Evolutionary conservation across 2,113 vertebrate species (phyloP), one percentile per base, ranked within the genome.

Genomic region (Gambusia affinis): DNA sequence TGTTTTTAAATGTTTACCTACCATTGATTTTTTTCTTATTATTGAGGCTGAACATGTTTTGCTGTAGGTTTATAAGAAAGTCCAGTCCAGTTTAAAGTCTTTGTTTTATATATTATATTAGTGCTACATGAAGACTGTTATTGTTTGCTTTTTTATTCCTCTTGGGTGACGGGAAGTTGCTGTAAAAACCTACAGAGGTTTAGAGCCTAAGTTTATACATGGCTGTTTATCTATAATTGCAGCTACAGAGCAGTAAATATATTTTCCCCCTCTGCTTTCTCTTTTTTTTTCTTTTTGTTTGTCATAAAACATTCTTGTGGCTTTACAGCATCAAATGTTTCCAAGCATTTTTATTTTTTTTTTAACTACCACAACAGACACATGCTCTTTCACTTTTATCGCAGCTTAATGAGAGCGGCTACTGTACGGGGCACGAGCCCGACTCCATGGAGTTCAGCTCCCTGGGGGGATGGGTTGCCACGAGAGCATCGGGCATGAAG

Each of bases 371-470:
- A 75, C 37, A 72, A 81, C 66, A 73, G 81, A 79, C 24, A 10
- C 72, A 54, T 68, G 30, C 64, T 33, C 62, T 64, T 69, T 66
- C 39, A 61, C 68, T 12, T 90, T 87, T 75, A 93, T 87, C 84
- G 3, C 91, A 99, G 98, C 96, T 99, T 89, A 96, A 96, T 89
- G 96, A 98, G 95, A 96, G 93, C 60, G 97, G 98, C 73, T 99
- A 97, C 92, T 99, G 98, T 90, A 98, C 97, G 64, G 98, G 98
- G 79, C 98, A 99, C 57, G 98, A 99, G 90, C 98, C 98, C 24
- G 98, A 99, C 91, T 99, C 98, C 67, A 96, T 98, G 95, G 98
- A 99, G 89, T 99, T 99, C 93, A 99, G 98, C 83, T 97, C 98
- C 28, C 91, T 99, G 61, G 98, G 98, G 74, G 98, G 98, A 82